Percentiles rank a stretch among this genome's conserved stretches.
These are phyloP conservation scores for Galaxea fascicularis DNA, from an alignment of 92 coral and sea anemone species.

Conservation along the genomic window DNA sequence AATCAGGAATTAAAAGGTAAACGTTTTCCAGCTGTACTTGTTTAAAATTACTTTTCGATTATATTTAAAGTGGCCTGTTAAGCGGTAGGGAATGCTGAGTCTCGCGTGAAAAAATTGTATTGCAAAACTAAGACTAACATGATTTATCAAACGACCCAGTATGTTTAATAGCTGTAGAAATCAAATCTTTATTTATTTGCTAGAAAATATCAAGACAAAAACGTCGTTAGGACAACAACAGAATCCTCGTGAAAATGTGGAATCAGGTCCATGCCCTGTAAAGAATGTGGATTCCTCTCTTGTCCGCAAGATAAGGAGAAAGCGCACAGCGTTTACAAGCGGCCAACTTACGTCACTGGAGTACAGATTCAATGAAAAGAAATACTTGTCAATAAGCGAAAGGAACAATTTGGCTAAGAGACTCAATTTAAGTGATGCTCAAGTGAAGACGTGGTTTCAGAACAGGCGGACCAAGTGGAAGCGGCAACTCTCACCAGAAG, in stretches of 20 bases:
- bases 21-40: too few relatives aligned
- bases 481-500: constrained; percentile 80
- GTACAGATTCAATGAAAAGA: constrained; percentile 88
- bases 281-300: constrained; percentile 53
- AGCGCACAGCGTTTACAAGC: constrained; percentile 90
- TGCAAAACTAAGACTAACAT: background rate
- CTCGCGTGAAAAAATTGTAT: too few relatives aligned
- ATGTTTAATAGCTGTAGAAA: background rate
- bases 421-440: constrained; percentile 87
- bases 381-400: constrained; percentile 90
- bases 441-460: constrained; percentile 97
- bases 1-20: too few relatives aligned
- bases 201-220: constrained; percentile 7
- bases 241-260: background rate
- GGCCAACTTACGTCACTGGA: constrained; percentile 89
- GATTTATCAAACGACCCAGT: too few relatives aligned
- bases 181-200: background rate
- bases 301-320: constrained; percentile 73
- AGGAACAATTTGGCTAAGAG: constrained; percentile 86
- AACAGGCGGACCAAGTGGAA: constrained; percentile 97
- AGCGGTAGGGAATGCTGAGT: too few relatives aligned
- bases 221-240: background rate
- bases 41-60: background rate
- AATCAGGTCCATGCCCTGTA: background rate
- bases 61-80: background rate